Evolutionary conservation across 2,888 invertebrate species (phyloP).

Genomic region (Patella caerulea): DNA sequence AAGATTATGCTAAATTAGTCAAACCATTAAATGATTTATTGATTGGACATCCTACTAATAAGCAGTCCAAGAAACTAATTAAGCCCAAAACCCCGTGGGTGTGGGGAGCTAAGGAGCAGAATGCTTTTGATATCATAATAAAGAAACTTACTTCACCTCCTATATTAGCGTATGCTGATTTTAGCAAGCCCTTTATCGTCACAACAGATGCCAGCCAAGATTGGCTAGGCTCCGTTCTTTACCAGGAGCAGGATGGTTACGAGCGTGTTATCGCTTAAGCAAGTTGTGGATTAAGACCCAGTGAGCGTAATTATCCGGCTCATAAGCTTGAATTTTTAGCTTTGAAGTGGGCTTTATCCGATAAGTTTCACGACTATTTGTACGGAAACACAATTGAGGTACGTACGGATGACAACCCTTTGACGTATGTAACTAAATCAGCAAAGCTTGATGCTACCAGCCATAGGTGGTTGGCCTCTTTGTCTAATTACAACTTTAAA

Average conservation of each 20-base stretch:
- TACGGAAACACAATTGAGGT: not conserved
- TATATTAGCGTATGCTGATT: too few relatives aligned
- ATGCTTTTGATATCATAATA: too few relatives aligned
- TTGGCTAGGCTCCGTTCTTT: not conserved
- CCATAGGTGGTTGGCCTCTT: not conserved
- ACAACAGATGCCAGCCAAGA: not conserved
- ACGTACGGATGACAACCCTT: not conserved
- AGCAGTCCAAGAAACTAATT: not conserved
- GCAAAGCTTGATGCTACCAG: not conserved
- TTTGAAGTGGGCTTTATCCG: too few relatives aligned
- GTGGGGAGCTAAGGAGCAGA: too few relatives aligned
- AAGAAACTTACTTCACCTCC: too few relatives aligned
- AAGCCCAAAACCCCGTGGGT: too few relatives aligned
- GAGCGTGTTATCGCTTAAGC: too few relatives aligned
- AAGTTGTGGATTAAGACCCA: too few relatives aligned
- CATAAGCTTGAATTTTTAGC: not conserved
- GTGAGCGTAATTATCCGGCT: not conserved
- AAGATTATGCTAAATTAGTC: constrained; percentile 31
- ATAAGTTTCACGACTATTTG: too few relatives aligned
- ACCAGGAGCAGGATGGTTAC: not conserved
- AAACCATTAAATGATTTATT: constrained; percentile 33
- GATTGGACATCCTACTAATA: constrained; percentile 16
- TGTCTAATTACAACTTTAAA: not conserved
- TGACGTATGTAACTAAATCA: not conserved
- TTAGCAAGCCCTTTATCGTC: too few relatives aligned